phyloP scores from a whole-genome alignment of 2,797 vertebrate species.

The Mionectes olivaceus region DNA sequence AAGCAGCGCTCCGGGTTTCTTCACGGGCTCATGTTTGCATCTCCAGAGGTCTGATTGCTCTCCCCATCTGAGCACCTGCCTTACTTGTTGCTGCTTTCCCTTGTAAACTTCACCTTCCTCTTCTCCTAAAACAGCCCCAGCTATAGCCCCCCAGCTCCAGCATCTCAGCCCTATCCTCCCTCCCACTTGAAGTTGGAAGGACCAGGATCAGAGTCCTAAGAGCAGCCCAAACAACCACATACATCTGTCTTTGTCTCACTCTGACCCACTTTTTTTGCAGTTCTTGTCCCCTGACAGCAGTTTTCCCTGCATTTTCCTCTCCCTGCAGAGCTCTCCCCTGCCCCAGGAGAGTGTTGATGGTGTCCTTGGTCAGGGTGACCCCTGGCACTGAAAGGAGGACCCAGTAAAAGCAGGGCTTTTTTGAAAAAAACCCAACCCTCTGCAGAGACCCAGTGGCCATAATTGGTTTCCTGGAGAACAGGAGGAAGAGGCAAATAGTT shows the following conservation, averaged over 20 bases:
- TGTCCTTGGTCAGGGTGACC: background rate
- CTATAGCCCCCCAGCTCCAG: background rate
- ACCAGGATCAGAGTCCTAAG: background rate
- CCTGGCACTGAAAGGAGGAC: background rate
- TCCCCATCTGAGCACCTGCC: background rate
- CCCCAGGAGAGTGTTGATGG: fast-evolving
- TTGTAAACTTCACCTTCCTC: background rate
- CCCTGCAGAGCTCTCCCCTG: background rate
- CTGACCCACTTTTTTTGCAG: background rate
- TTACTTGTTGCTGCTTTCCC: background rate
- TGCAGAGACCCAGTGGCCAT: background rate
- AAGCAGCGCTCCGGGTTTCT: background rate
- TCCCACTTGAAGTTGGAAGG: background rate
- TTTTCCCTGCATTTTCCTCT: background rate
- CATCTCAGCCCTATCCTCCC: background rate
- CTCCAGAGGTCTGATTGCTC: background rate
- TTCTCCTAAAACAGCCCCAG: background rate
- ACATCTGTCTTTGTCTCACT: fast-evolving
- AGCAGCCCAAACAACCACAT: fast-evolving
- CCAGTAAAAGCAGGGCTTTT: background rate
- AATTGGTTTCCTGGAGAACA: background rate
- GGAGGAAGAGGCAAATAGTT: background rate
- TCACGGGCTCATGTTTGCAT: background rate
- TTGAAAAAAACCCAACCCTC: background rate
- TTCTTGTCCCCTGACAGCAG: background rate